Percentiles rank a stretch among this genome's conserved stretches.
Evolutionary conservation across 2,797 vertebrate species (phyloP).

Genomic region (Heteromormyrus szaboi): DNA sequence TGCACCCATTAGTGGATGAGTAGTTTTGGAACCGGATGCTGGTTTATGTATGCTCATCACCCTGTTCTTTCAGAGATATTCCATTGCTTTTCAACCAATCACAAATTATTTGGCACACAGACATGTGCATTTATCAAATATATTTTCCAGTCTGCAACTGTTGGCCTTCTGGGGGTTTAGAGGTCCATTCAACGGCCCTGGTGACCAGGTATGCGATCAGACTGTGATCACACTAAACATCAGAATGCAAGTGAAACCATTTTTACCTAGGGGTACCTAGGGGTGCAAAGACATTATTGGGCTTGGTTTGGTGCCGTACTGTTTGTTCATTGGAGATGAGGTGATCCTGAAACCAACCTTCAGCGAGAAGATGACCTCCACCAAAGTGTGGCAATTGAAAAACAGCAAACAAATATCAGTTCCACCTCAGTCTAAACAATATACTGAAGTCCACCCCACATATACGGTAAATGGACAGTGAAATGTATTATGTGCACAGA

Average conservation of each 20-base stretch:
- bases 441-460: not conserved
- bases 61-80: not conserved
- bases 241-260: not conserved
- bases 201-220: not conserved
- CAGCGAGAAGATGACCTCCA: not conserved
- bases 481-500: not conserved
- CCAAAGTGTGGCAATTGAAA: not conserved
- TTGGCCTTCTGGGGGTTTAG: not conserved
- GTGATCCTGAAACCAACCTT: not conserved
- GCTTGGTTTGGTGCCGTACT: not conserved
- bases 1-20: not conserved
- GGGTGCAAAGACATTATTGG: not conserved
- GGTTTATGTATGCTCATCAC: not conserved
- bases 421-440: not conserved
- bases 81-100: not conserved
- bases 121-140: not conserved
- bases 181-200: not conserved
- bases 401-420: not conserved
- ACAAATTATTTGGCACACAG: not conserved
- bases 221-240: not conserved
- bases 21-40: not conserved
- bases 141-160: not conserved
- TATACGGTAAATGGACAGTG: not conserved
- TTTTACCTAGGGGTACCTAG: not conserved
- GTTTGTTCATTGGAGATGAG: not conserved